Conservation (phyloP, 2,888 invertebrate species). For the Drosophila atripex region DNA sequence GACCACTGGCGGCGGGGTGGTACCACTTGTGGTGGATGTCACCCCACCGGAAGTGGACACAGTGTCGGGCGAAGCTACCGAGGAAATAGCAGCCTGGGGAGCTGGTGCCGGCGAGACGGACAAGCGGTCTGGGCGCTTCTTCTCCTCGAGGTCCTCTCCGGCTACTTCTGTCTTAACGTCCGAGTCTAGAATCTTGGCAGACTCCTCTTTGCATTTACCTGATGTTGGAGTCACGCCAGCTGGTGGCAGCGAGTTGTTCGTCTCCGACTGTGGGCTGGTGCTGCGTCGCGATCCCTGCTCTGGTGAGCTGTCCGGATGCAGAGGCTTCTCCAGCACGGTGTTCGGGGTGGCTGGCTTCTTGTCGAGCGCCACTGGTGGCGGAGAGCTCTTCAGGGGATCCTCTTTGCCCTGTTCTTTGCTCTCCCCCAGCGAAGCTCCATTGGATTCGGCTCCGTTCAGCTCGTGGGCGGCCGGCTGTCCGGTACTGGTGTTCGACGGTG, state of each 20-base stretch:
- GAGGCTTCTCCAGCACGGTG: conserved; percentile 51
- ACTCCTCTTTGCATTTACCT: conserved; percentile 36
- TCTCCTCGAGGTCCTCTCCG: conserved; percentile 20
- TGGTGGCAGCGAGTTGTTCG: conserved; percentile 55
- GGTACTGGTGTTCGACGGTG: conserved; percentile 76
- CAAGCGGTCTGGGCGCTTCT: conserved; percentile 30
- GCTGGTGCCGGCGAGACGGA: conserved; percentile 32
- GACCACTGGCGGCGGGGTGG: conserved; percentile 81
- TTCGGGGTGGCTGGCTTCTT: conserved; percentile 70
- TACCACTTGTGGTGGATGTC: conserved; percentile 82
- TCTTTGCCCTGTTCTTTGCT: conserved; percentile 58
- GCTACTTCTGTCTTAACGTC: conserved; percentile 30
- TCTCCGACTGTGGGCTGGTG: conserved; percentile 64
- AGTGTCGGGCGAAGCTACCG: conserved; percentile 50
- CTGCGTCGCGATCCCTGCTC: conserved; percentile 70
- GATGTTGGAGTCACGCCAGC: conserved; percentile 27
- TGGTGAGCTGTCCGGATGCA: conserved; percentile 66
- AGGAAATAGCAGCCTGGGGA: conserved; percentile 3
- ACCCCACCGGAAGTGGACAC: conserved; percentile 73
- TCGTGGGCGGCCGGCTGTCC: conserved; percentile 71
- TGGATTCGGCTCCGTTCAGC: conserved; percentile 79
- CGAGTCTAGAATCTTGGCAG: conserved; percentile 55
- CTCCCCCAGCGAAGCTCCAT: conserved; percentile 65
- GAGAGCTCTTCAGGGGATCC: conserved; percentile 57
- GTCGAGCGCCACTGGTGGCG: conserved; percentile 60